phyloP scores from a whole-genome alignment of 2,113 vertebrate genomes.

The Synodontis membranacea region DNA sequence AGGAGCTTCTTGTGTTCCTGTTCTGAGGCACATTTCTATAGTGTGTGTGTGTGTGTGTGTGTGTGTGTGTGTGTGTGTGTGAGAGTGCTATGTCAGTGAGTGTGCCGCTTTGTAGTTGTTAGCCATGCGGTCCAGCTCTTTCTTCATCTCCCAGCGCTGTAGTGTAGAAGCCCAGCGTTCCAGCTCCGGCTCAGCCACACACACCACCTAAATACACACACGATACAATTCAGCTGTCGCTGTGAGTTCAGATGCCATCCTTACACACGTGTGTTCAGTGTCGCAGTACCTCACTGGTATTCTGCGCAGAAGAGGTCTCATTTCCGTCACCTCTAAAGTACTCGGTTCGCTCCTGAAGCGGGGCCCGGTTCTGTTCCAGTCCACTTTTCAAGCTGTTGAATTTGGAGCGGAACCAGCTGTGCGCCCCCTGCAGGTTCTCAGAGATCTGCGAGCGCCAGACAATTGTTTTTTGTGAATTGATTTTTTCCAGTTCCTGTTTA shows the following conservation, averaged over 20 bases:
- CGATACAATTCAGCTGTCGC: not conserved
- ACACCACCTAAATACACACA: constrained; percentile 47
- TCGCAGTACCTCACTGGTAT: not conserved
- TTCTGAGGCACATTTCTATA: not conserved
- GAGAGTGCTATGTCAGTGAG: not conserved
- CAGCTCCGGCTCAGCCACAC: constrained; percentile 33
- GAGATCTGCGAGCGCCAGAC: constrained; percentile 60
- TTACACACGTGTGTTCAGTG: not conserved
- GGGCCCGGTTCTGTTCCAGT: constrained; percentile 5
- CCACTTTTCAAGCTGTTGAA: constrained; percentile 67
- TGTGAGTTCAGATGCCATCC: not conserved
- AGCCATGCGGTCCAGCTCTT: constrained; percentile 55
- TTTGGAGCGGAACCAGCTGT: constrained; percentile 64
- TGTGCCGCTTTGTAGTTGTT: constrained; percentile 45
- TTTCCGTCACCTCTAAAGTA: not conserved
- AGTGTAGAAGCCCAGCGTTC: constrained; percentile 52
- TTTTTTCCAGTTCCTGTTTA: not conserved
- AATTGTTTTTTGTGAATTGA: not conserved
- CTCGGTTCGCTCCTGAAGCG: not conserved
- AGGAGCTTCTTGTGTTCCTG: not conserved
- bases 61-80: not conserved
- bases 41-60: constrained; percentile 2
- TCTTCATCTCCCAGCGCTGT: constrained; percentile 63
- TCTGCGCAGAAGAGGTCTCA: not conserved
- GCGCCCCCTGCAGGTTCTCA: constrained; percentile 68